phyloP scores from a whole-genome alignment of 2,113 vertebrate species.

The Pelecanus crispus region DNA sequence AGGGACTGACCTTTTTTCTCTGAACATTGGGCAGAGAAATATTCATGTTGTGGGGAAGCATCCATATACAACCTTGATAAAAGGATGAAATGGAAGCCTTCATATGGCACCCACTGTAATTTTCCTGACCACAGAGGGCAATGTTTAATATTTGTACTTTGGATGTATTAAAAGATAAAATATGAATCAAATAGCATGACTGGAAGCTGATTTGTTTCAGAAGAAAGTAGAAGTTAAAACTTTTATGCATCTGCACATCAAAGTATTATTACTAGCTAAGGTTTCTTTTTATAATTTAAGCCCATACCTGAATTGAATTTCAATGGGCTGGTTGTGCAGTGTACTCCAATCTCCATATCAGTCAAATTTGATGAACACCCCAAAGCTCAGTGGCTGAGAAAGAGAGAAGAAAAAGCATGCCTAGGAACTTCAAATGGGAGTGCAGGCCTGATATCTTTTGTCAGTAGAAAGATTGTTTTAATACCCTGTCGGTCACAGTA shows the following conservation, averaged over 20 bases:
- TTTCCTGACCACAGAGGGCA: slow-evolving; percentile 14
- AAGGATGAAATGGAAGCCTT: slow-evolving; percentile 21
- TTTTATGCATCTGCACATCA: slow-evolving; percentile 66
- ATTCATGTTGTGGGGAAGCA: background rate
- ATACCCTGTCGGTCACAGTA: slow-evolving; percentile 68
- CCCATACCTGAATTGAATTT: slow-evolving; percentile 57
- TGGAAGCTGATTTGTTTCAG: slow-evolving; percentile 59
- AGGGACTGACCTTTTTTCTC: background rate
- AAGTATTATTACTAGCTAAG: slow-evolving; percentile 57
- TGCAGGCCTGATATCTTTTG: slow-evolving; percentile 53
- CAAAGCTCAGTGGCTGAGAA: slow-evolving; percentile 40
- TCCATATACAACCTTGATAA: background rate
- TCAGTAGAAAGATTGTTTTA: slow-evolving; percentile 72
- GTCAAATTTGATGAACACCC: slow-evolving; percentile 43
- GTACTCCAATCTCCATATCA: slow-evolving; percentile 25
- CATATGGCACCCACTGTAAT: background rate
- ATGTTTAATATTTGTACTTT: slow-evolving; percentile 21
- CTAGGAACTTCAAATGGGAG: slow-evolving; percentile 58
- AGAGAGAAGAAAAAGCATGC: slow-evolving; percentile 39
- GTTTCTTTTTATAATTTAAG: slow-evolving; percentile 55
- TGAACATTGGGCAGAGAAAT: background rate
- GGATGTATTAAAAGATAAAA: slow-evolving; percentile 57
- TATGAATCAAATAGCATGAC: slow-evolving; percentile 58
- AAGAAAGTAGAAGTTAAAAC: slow-evolving; percentile 60
- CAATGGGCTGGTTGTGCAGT: slow-evolving; percentile 27